These are phyloP conservation scores for Archivesica marissinica DNA, from an alignment of 1,140 invertebrate species.

Conservation along the genomic window DNA sequence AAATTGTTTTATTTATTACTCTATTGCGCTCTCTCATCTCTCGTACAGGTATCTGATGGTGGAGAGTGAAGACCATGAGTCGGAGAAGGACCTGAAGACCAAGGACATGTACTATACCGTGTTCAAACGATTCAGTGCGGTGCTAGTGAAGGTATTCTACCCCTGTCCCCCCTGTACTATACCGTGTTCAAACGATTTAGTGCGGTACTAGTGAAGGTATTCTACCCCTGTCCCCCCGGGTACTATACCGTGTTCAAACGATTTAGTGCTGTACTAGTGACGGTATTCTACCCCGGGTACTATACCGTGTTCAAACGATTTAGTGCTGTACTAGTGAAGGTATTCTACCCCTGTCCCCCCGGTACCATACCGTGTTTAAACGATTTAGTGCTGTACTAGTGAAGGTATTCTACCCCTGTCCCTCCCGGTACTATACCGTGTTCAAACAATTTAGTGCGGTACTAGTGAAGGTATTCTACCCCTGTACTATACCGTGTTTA, in stretches of 20 bases:
- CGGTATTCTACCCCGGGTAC: too few relatives aligned
- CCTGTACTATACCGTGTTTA: too few relatives aligned
- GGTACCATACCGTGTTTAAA: slow-evolving; percentile 93
- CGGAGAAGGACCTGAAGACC: slow-evolving; percentile 85
- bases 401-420: too few relatives aligned
- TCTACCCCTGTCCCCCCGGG: too few relatives aligned
- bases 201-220: too few relatives aligned
- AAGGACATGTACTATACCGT: slow-evolving; percentile 95
- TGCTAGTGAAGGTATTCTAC: slow-evolving; percentile 79
- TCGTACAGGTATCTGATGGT: slow-evolving; percentile 91
- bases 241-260: neutral
- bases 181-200: neutral
- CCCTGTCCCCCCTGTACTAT: too few relatives aligned
- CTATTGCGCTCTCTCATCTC: too few relatives aligned
- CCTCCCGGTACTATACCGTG: too few relatives aligned
- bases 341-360: too few relatives aligned
- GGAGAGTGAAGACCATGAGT: slow-evolving; percentile 91
- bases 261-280: neutral
- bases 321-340: slow-evolving; percentile 78
- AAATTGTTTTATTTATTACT: too few relatives aligned
- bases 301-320: neutral
- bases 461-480: too few relatives aligned
- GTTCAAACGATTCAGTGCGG: slow-evolving; percentile 91
- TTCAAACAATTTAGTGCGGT: too few relatives aligned
- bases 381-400: slow-evolving; percentile 88